These are phyloP conservation scores for Nipponia nippon DNA, from an alignment of 2,113 vertebrate species.

Conservation along the genomic window DNA sequence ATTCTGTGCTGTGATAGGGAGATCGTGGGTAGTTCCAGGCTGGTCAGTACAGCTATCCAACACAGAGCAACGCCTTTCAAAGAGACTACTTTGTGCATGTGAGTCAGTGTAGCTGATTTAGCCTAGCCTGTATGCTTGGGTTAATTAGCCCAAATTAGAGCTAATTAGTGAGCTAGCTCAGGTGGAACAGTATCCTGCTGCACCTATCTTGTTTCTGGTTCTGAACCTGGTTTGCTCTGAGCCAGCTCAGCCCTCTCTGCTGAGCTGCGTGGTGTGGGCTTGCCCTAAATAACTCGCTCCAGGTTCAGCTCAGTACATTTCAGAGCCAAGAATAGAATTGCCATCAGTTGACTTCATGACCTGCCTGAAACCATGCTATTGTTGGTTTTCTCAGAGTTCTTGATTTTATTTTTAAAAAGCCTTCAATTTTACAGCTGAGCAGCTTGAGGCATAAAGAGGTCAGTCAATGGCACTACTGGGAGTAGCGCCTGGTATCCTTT, in stretches of 20 bases:
- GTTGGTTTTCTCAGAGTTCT: slow-evolving; percentile 24
- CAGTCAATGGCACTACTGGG: neutral
- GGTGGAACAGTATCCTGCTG: slow-evolving; percentile 8
- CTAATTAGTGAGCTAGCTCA: slow-evolving; percentile 20
- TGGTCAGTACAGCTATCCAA: neutral
- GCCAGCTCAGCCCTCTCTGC: neutral
- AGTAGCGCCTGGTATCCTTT: slow-evolving; percentile 11
- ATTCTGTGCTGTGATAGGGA: neutral
- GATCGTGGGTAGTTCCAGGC: neutral
- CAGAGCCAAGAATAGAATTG: slow-evolving; percentile 31
- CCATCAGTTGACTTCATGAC: slow-evolving; percentile 24
- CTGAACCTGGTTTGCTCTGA: neutral
- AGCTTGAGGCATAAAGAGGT: slow-evolving; percentile 23
- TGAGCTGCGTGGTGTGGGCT: neutral
- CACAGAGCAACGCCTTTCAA: neutral
- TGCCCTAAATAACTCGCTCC: neutral
- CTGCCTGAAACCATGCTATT: slow-evolving; percentile 37
- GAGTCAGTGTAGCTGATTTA: neutral
- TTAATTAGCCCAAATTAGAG: slow-evolving; percentile 37
- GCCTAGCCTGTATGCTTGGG: neutral
- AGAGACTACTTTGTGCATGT: neutral
- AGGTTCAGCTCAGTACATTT: slow-evolving; percentile 24
- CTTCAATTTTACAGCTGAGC: slow-evolving; percentile 35
- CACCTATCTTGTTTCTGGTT: neutral
- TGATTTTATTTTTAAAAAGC: slow-evolving; percentile 50